Percentiles rank a stretch among this genome's conserved stretches.
These are phyloP conservation scores for Hemithea aestivaria DNA, from an alignment of 2,888 invertebrate species.

Conservation along the genomic window DNA sequence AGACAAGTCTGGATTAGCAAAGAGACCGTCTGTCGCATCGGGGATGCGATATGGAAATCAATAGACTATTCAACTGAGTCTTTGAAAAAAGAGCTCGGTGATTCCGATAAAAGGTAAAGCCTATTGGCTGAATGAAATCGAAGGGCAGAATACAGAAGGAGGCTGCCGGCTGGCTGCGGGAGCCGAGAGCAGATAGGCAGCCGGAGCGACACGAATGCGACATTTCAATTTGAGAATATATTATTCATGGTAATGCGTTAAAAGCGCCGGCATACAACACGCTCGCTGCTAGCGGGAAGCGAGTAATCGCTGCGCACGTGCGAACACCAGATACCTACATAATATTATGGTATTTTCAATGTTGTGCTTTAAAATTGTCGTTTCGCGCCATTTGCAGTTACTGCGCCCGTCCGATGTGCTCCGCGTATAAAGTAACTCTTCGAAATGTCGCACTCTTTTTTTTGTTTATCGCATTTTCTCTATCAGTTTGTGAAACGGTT, in stretches of 20 bases:
- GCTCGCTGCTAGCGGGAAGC: constrained; percentile 54
- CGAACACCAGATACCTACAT: constrained; percentile 54
- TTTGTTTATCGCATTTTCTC: constrained; percentile 41
- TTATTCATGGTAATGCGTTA: constrained; percentile 79
- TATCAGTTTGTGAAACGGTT: constrained; percentile 21
- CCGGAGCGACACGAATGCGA: constrained; percentile 72
- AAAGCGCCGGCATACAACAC: constrained; percentile 70
- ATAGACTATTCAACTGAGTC: constrained; percentile 31
- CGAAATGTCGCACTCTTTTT: constrained; percentile 57
- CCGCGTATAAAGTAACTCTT: constrained; percentile 67
- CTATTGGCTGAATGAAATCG: constrained; percentile 59
- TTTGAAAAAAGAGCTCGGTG: constrained; percentile 44
- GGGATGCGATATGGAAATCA: constrained; percentile 28
- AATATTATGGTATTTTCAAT: constrained; percentile 66
- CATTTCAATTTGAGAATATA: constrained; percentile 78
- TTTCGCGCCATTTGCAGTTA: constrained; percentile 71
- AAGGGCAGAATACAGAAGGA: constrained; percentile 61
- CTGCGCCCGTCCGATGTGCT: constrained; percentile 59
- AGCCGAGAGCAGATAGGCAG: constrained; percentile 61
- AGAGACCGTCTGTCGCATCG: constrained; percentile 8
- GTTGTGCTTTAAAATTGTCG: constrained; percentile 75
- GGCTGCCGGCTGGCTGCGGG: constrained; percentile 33
- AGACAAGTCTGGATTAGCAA: constrained; percentile 9
- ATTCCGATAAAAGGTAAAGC: constrained; percentile 65
- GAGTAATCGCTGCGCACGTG: constrained; percentile 71